Evolutionary conservation across 2,113 vertebrate genomes (phyloP).

Genomic region (Balaenoptera acutorostrata): DNA sequence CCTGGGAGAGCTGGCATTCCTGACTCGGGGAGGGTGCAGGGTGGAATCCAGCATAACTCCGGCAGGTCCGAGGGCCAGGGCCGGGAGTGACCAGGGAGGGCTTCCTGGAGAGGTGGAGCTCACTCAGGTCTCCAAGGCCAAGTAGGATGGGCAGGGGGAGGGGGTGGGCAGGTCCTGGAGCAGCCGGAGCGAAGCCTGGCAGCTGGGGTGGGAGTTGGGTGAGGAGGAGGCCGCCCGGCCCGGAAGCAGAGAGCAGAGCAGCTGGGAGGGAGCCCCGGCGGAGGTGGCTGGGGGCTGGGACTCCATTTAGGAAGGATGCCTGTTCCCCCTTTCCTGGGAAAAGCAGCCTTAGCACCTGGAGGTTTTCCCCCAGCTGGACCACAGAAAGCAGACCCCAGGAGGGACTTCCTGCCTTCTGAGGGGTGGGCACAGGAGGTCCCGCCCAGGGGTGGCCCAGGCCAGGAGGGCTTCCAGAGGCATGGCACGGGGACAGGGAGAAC

Average conservation of each 20-base stretch:
- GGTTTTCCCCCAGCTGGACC: accelerated
- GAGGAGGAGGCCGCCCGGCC: accelerated
- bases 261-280: accelerated
- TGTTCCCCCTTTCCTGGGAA: background rate
- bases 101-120: background rate
- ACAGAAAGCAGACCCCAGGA: accelerated
- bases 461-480: accelerated
- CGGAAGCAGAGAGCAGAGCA: accelerated
- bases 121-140: background rate
- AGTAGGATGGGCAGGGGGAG: accelerated
- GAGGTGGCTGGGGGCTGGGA: accelerated
- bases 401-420: too few relatives aligned
- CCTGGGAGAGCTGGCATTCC: background rate
- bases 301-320: accelerated
- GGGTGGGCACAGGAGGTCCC: accelerated
- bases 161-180: accelerated
- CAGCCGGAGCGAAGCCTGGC: background rate
- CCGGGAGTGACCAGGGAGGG: background rate
- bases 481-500: accelerated
- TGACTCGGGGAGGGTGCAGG: too few relatives aligned
- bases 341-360: accelerated
- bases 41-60: background rate
- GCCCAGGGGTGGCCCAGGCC: background rate
- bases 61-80: background rate
- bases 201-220: too few relatives aligned